Evolutionary conservation across 2,113 vertebrate genomes (phyloP), one percentile per base, ranked within the genome.

Genomic region (Thamnaconus septentrionalis): DNA sequence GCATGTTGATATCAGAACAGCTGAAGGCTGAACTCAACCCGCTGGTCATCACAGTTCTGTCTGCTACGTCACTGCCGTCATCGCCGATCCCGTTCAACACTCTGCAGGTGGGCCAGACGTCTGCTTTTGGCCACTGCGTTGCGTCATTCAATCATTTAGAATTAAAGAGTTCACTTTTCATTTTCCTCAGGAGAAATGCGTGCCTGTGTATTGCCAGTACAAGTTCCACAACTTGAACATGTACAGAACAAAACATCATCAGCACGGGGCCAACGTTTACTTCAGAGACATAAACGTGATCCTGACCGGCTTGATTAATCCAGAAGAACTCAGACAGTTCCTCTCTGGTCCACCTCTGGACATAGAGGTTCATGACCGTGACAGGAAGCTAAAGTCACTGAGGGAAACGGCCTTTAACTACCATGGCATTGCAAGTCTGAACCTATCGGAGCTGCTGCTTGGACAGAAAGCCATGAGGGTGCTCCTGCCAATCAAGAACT

Each of bases 351-450:
- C 92, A 3, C 90, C 92, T 6, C 81, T 96, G 74, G 82, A 92
- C 79, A 92, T 94, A 11, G 93, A 95, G 75, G 87, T 96, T 18
- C 95, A 95, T 0, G 94, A 96, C 75, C 83, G 89, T 9, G 94
- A 95, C 79, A 88, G 71, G 12, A 94, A 89, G 60, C 43, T 4
- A 0, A 67, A 90, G 5, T 56, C 71, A 5, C 51, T 31, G 18
- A 31, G 18, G 18, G 18, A 31, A 31, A 31, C 18, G 18, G 18
- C 18, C 18, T 31, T 31, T 57, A 78, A 94, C 64, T 88, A 91
- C 0, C 85, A 91, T 1, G 94, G 93, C 0, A 49, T 94, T 4
- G 93, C 91, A 39, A 87, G 45, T 18, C 76, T 96, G 44, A 84
- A 89, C 64, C 80, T 96, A 8, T 89, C 85, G 0, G 91, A 93